Evolutionary conservation across 2,797 vertebrate species (phyloP), one percentile per base, ranked within the genome.

Genomic region (Danio tinwini): DNA sequence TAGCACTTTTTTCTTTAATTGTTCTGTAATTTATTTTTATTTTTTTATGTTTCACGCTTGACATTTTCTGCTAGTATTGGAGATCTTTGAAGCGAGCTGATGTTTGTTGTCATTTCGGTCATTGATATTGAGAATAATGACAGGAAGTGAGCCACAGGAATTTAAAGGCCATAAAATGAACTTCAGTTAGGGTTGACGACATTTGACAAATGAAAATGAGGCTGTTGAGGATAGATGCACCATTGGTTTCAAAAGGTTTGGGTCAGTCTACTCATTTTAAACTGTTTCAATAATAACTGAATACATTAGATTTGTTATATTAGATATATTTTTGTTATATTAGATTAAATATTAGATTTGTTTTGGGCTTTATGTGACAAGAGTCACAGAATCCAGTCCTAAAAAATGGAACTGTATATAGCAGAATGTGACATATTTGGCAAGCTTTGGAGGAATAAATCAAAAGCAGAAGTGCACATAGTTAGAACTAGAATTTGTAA

Each of bases 131-230:
- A 8, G 50, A 55, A 55, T 42, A 56, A 55, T 55, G n/a, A 40
- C 16, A 70, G 52, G 12, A 21, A 71, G 13, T 73, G 17, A 73
- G 70, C 53, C 53, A 45, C 17, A 58, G 21, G 19, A 73, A 17
- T 45, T 11, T 8, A 11, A 45, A 14, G 17, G 40, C 42, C 8
- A 10, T 29, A 16, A 45, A 5, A 19, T 21, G 39, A 40, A 44
- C 37, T 7, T 19, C 39, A 14, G 50, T 58, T 12, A 42, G 50
- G 3, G 4, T 55, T 19, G 16, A 53, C 29, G 6, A 21, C 29
- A 52, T 52, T 52, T 52, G 16, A 52, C 16, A 70, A 70, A 17
- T 69, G 16, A 19, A 70, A 13, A 19, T 39, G 50, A 53, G 50
- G 2, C 16, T 53, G 16, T 70, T 4, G 53, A 17, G 1, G 11